Percentiles rank a stretch among this genome's conserved stretches.
Conservation (phyloP, 2,888 invertebrate genomes). For the Cryptus viduatorius region DNA sequence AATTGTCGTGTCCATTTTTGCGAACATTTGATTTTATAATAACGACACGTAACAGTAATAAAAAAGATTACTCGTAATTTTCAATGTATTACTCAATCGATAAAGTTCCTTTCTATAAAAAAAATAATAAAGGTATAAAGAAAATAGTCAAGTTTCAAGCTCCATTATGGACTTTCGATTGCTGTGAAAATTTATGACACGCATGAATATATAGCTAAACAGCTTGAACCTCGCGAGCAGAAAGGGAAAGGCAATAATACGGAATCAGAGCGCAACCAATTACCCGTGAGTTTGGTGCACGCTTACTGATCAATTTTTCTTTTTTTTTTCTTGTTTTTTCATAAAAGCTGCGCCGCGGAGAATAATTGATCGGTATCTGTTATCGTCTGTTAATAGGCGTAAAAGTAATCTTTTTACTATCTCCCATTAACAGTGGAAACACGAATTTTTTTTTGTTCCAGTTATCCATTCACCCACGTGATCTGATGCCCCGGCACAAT, state of each 20-base stretch:
- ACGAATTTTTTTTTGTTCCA: constrained; percentile 38
- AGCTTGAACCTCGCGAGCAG: constrained; percentile 54
- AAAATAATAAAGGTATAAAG: not conserved
- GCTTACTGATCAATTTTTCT: constrained; percentile 22
- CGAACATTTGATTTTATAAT: constrained; percentile 3
- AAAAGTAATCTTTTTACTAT: constrained; percentile 36
- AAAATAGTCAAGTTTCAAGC: constrained; percentile 17
- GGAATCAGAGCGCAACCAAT: constrained; percentile 68
- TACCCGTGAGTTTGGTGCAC: constrained; percentile 56
- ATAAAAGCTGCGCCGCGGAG: not conserved
- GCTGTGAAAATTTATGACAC: constrained; percentile 52
- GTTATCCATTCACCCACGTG: constrained; percentile 70
- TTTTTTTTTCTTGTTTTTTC: not conserved
- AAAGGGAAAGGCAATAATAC: constrained; percentile 65
- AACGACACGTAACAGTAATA: not conserved
- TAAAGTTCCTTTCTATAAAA: not conserved
- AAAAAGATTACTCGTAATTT: not conserved
- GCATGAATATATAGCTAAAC: constrained; percentile 31
- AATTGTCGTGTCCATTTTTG: constrained; percentile 14
- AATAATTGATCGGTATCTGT: constrained; percentile 21
- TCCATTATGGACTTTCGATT: constrained; percentile 55
- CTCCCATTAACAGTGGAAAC: constrained; percentile 68
- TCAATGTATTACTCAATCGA: not conserved
- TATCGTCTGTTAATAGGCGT: constrained; percentile 7
- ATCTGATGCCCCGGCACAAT: constrained; percentile 81